Conservation (phyloP, 1,140 invertebrate genomes). For the Orius insidiosus region DNA sequence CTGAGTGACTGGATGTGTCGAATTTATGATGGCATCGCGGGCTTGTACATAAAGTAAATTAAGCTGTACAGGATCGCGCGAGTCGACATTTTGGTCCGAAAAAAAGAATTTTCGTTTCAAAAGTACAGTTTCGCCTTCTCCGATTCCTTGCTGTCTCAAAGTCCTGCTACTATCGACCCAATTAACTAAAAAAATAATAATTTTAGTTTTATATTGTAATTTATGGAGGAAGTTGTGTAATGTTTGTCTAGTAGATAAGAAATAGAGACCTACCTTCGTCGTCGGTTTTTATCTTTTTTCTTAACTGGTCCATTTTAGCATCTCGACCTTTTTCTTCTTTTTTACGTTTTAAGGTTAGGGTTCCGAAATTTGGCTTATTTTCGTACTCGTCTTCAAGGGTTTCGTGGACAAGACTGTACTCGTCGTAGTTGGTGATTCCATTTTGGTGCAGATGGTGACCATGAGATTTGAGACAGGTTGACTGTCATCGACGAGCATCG, state of each 20-base stretch:
- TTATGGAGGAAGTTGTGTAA: background rate
- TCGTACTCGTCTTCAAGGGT: conserved; percentile 61
- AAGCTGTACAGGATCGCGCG: conserved; percentile 92
- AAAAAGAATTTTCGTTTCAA: conserved; percentile 95
- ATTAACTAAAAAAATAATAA: conserved; percentile 63
- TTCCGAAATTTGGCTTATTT: conserved; percentile 64
- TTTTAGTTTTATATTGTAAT: too few relatives aligned
- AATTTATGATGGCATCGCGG: conserved; percentile 92
- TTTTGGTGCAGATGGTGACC: conserved; percentile 97
- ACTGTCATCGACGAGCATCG: conserved; percentile 91
- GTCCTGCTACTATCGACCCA: conserved; percentile 98
- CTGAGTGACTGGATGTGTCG: conserved; percentile 93
- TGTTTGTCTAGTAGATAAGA: background rate
- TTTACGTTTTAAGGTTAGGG: conserved; percentile 65
- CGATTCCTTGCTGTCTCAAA: conserved; percentile 88
- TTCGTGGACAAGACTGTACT: conserved; percentile 91
- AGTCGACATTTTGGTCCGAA: conserved; percentile 98
- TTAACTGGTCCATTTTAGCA: conserved; percentile 92
- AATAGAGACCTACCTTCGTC: conserved; percentile 67
- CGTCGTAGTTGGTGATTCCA: conserved; percentile 97
- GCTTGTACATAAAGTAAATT: conserved; percentile 94
- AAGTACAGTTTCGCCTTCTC: conserved; percentile 78
- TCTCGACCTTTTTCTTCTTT: conserved; percentile 73
- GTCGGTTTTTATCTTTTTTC: conserved; percentile 94
- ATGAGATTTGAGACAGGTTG: conserved; percentile 95